A percentile compares a stretch with the other conserved stretches of the same genome.
phyloP scores from a whole-genome alignment of 2,888 invertebrate genomes.

The Papilio gigon region DNA sequence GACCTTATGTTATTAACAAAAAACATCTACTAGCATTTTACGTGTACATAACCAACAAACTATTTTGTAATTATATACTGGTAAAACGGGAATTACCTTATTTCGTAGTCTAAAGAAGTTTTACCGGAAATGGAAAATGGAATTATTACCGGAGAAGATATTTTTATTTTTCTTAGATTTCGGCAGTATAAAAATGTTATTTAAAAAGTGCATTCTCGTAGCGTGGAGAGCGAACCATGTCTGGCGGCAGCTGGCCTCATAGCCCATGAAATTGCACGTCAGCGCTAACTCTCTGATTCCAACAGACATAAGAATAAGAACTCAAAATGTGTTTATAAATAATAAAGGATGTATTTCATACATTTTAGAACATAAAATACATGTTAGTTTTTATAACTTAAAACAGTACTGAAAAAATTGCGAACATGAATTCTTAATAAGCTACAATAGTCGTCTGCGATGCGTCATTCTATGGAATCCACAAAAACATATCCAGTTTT shows the following conservation, averaged over 20 bases:
- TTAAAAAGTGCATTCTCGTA: constrained; percentile 28
- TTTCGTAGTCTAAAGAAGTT: too few relatives aligned
- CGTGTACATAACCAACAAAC: too few relatives aligned
- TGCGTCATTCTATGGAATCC: too few relatives aligned
- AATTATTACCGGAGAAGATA: too few relatives aligned
- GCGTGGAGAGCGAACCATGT: constrained; percentile 3
- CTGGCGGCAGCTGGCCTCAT: constrained; percentile 24
- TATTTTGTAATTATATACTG: too few relatives aligned
- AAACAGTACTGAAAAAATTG: neutral
- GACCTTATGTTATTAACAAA: too few relatives aligned
- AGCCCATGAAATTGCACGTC: constrained; percentile 41
- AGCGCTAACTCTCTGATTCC: constrained; percentile 36
- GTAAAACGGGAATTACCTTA: too few relatives aligned
- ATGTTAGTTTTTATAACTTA: neutral
- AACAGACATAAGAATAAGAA: constrained; percentile 29
- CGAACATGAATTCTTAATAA: too few relatives aligned
- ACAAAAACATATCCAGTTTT: too few relatives aligned
- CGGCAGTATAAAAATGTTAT: neutral
- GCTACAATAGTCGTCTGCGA: too few relatives aligned
- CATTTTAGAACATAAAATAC: neutral
- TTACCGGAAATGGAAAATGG: too few relatives aligned
- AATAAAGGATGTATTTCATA: neutral
- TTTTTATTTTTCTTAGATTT: constrained; percentile 2
- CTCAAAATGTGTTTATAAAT: constrained; percentile 1
- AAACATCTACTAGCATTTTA: too few relatives aligned